Base-by-base conservation (phyloP, 2,797 vertebrate species). In the Enteromius afrohamiltoni region DNA sequence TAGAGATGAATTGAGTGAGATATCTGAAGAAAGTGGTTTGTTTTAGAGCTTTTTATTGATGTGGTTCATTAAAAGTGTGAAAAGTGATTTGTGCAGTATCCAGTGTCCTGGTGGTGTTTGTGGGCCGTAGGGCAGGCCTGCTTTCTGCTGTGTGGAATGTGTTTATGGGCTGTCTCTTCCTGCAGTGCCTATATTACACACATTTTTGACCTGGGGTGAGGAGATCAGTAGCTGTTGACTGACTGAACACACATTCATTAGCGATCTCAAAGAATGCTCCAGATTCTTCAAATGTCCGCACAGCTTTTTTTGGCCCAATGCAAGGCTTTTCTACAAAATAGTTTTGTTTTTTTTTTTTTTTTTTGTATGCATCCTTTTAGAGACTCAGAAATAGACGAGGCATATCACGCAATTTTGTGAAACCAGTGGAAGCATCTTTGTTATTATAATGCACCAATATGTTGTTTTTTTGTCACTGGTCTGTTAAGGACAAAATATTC, bases 61-160 rank as follows among this genome's bases (percentile, higher is more conserved):
- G 74, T 77, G 64, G 37, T 83, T 77, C 6, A 70, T 77, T 60
- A 78, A 49, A 74, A 68, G 53, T 77, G 74, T 82, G 74, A 82
- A 82, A 77, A 67, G 74, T 76, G 75, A 68, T 78, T 64, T 86
- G 40, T 76, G 47, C 21, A 16, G 83, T 55, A 68, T 80, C 26
- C 37, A 65, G 31, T 75, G 49, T 65, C 70, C 21, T 68, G 82
- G 60, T 69, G 40, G 65, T 55, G 80, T 67, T 75, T 83, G 34
- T 74, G 55, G 31, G 47, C 74, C 23, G 65, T 67, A 53, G 67
- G 76, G 65, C 82, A 80, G 78, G 70, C 55, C 68, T 82, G 77
- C 84, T 85, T 83, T 88, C 79, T 83, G 74, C 80, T 75, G 70
- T 74, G 80, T 83, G 88, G 88, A 89, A 89, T 89, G 88, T 89